A percentile compares a stretch with the other conserved stretches of the same genome.
phyloP scores from a whole-genome alignment of 1,140 invertebrate genomes.

The Tetraneura akinire region DNA sequence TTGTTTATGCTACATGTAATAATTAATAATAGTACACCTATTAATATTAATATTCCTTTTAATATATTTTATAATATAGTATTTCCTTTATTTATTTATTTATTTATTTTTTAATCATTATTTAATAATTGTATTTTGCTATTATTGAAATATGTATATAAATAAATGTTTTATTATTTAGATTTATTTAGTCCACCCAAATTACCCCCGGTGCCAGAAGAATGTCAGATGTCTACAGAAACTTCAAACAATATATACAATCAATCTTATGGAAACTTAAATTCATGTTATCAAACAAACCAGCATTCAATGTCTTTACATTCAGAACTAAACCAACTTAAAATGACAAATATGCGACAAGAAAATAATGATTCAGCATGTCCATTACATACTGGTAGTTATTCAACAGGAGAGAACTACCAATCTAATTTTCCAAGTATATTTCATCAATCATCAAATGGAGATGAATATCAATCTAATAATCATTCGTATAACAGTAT shows the following conservation, averaged over 20 bases:
- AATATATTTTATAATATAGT: too few relatives aligned
- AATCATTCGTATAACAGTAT: constrained; percentile 35
- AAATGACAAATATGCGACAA: constrained; percentile 44
- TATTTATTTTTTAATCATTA: too few relatives aligned
- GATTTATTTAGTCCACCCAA: constrained; percentile 64
- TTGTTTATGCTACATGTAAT: too few relatives aligned
- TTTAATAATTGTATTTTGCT: too few relatives aligned
- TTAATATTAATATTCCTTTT: too few relatives aligned
- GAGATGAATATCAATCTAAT: constrained; percentile 2
- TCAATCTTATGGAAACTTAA: constrained; percentile 39
- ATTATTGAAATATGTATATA: too few relatives aligned
- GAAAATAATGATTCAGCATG: constrained; percentile 18
- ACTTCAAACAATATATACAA: constrained; percentile 26
- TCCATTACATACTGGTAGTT: constrained; percentile 15
- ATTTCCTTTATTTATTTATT: too few relatives aligned
- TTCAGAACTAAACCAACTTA: constrained; percentile 47
- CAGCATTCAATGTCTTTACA: constrained; percentile 36
- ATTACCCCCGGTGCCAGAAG: constrained; percentile 69
- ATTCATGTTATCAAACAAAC: constrained; percentile 39
- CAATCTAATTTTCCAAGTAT: constrained; percentile 45
- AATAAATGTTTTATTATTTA: constrained; percentile 54
- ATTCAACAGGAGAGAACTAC: constrained; percentile 38
- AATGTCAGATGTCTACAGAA: constrained; percentile 57
- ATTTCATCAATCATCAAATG: constrained; percentile 30
- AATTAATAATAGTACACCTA: too few relatives aligned